Evolutionary conservation across 2,797 vertebrate genomes (phyloP).

Genomic region (Anas bernieri): DNA sequence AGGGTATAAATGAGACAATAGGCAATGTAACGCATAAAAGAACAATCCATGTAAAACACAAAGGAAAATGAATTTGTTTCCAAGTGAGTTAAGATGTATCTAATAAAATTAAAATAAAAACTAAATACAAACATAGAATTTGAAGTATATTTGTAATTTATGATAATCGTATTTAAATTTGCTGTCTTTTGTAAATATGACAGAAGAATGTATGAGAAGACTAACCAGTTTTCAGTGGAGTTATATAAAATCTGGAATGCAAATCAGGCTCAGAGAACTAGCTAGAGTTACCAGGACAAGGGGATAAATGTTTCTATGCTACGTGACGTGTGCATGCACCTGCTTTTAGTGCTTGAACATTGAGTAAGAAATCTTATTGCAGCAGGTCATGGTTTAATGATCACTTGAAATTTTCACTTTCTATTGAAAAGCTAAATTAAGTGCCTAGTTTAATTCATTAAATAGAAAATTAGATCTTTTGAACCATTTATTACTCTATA

Average conservation of each 20-base stretch:
- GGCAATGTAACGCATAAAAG: background rate
- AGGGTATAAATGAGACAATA: background rate
- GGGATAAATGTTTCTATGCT: background rate
- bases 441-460: background rate
- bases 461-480: background rate
- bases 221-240: background rate
- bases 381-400: background rate
- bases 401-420: background rate
- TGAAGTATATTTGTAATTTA: background rate
- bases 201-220: background rate
- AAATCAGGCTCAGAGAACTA: background rate
- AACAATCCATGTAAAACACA: background rate
- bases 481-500: background rate
- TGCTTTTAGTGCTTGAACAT: background rate
- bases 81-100: background rate
- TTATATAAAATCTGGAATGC: background rate
- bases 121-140: background rate
- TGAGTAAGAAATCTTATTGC: background rate
- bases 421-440: background rate
- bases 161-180: background rate
- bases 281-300: background rate
- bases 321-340: background rate
- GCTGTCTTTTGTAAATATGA: background rate
- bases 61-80: background rate
- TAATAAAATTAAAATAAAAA: background rate